Conservation (phyloP, 2,888 invertebrate species). For the Lathronympha strigana region DNA sequence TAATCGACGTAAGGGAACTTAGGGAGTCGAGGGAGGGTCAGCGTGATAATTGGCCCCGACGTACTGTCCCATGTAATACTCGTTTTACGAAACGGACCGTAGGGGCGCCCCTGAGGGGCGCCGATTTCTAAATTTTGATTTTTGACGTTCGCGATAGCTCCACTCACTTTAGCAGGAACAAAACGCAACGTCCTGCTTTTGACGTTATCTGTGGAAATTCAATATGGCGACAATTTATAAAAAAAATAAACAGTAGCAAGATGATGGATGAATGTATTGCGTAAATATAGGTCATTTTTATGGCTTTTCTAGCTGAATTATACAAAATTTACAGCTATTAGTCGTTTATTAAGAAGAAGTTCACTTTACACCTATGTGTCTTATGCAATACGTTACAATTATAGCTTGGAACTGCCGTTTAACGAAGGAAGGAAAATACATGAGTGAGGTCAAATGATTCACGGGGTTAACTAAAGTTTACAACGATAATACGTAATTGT, state of each 20-base stretch:
- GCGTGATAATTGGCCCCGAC: no score
- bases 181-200: slow-evolving; percentile 13
- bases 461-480: slow-evolving; percentile 66
- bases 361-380: slow-evolving; percentile 46
- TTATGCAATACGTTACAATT: slow-evolving; percentile 46
- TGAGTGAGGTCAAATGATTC: slow-evolving; percentile 55
- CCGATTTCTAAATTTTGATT: no score
- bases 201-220: slow-evolving; percentile 37
- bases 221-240: slow-evolving; percentile 46
- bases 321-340: not conserved
- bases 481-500: slow-evolving; percentile 49
- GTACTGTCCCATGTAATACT: no score
- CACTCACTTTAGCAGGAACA: slow-evolving; percentile 14
- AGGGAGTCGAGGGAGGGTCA: no score
- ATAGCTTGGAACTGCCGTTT: slow-evolving; percentile 39
- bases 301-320: slow-evolving; percentile 22
- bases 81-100: no score
- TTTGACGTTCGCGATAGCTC: no score
- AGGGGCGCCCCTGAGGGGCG: no score
- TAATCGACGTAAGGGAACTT: no score
- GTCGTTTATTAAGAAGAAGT: slow-evolving; percentile 30
- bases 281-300: slow-evolving; percentile 19
- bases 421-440: slow-evolving; percentile 47
- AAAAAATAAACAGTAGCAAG: slow-evolving; percentile 38
- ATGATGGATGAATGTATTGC: slow-evolving; percentile 30